Evolutionary conservation across 2,888 invertebrate species (phyloP).

Genomic region (Cheilosia vulpina): DNA sequence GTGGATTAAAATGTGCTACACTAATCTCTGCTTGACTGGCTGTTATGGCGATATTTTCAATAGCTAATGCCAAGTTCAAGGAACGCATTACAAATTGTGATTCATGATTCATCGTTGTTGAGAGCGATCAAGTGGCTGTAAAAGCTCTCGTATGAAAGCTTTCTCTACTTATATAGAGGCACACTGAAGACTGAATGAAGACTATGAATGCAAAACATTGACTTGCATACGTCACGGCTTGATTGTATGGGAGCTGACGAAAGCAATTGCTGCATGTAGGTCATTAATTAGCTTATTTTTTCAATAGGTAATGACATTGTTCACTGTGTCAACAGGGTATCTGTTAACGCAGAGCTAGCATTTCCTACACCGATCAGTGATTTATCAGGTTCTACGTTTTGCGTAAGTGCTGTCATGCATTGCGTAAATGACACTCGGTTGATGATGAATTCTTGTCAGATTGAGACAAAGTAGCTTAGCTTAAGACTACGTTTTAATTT

Average conservation of each 20-base stretch:
- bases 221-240: constrained; percentile 20
- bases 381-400: constrained; percentile 8
- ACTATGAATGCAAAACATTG: constrained; percentile 6
- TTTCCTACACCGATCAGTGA: constrained; percentile 9
- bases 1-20: constrained; percentile 11
- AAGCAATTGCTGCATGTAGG: constrained; percentile 36
- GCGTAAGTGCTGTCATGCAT: constrained; percentile 1
- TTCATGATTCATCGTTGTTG: constrained; percentile 53
- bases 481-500: background rate
- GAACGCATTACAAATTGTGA: constrained; percentile 76
- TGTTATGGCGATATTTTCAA: background rate
- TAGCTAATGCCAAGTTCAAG: constrained; percentile 79
- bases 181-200: no score
- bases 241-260: constrained; percentile 2
- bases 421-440: background rate
- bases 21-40: background rate
- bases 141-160: constrained; percentile 45
- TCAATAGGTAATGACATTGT: constrained; percentile 13
- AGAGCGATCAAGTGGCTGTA: constrained; percentile 35
- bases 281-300: constrained; percentile 35
- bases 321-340: constrained; percentile 29
- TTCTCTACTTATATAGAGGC: background rate
- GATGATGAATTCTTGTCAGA: background rate
- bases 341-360: background rate
- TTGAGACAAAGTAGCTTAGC: background rate